phyloP scores from a whole-genome alignment of 2,797 vertebrate species.

The Molossus alvarezi region DNA sequence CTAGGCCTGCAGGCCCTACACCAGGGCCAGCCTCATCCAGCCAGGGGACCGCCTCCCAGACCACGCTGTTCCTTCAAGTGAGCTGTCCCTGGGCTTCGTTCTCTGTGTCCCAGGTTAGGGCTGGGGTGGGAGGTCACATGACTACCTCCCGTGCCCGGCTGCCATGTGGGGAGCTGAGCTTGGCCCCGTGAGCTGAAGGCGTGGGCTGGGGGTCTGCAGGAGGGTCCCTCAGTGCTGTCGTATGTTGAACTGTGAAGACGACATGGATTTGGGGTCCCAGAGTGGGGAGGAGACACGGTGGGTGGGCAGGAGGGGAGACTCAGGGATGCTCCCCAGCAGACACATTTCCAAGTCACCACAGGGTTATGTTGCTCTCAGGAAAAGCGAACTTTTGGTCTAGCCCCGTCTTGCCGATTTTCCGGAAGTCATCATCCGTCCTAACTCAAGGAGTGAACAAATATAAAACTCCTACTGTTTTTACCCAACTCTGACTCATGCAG shows the following conservation, averaged over 20 bases:
- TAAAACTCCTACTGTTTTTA: not conserved
- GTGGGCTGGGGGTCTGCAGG: not conserved
- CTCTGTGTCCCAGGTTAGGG: not conserved
- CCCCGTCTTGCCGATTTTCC: not conserved
- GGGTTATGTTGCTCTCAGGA: not conserved
- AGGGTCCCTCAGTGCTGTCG: not conserved
- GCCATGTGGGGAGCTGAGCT: too few relatives aligned
- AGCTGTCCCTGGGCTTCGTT: not conserved
- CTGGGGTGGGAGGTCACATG: too few relatives aligned
- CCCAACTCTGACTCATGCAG: not conserved
- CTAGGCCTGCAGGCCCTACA: too few relatives aligned
- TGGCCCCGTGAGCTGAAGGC: accelerated
- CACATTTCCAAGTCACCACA: too few relatives aligned
- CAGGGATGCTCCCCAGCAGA: too few relatives aligned
- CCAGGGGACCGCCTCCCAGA: not conserved
- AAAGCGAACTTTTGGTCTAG: too few relatives aligned
- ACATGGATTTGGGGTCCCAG: not conserved
- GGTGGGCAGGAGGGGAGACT: too few relatives aligned
- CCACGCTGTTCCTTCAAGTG: not conserved
- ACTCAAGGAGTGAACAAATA: not conserved
- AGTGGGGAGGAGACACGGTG: too few relatives aligned
- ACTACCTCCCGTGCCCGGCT: too few relatives aligned
- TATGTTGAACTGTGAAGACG: accelerated
- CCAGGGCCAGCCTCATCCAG: not conserved
- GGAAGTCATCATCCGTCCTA: not conserved